Conservation (phyloP, 1,140 invertebrate species). For the Mamestra configurata region DNA sequence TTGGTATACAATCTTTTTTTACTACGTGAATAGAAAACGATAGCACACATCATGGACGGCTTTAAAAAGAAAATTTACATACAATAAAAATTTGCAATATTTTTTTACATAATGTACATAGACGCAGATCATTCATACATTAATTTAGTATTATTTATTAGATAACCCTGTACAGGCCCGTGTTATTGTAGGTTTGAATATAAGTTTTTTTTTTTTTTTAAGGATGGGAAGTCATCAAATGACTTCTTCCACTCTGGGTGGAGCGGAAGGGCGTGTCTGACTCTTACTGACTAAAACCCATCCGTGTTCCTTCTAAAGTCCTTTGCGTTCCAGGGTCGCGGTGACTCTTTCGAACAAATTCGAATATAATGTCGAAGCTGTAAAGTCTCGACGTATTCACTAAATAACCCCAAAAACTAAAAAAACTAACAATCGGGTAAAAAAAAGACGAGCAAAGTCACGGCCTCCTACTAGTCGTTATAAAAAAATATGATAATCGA, state of each 20-base stretch:
- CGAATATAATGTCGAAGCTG: too few relatives aligned
- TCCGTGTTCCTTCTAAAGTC: too few relatives aligned
- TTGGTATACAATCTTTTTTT: background rate
- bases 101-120: conserved; percentile 16
- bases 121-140: background rate
- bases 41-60: background rate
- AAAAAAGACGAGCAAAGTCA: background rate
- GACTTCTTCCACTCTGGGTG: too few relatives aligned
- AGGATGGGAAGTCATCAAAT: too few relatives aligned
- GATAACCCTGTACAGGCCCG: background rate
- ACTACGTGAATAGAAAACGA: background rate
- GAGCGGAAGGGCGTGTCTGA: too few relatives aligned
- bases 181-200: background rate
- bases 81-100: conserved; percentile 36
- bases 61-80: conserved; percentile 12
- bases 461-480: background rate
- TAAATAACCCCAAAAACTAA: too few relatives aligned
- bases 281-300: too few relatives aligned
- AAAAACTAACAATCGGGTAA: background rate
- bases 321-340: too few relatives aligned
- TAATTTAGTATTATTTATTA: background rate
- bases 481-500: conserved; percentile 38
- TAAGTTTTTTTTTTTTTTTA: background rate
- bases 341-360: too few relatives aligned
- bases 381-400: too few relatives aligned